phyloP scores from a whole-genome alignment of 2,797 vertebrate genomes.

The Acanthiza pusilla region DNA sequence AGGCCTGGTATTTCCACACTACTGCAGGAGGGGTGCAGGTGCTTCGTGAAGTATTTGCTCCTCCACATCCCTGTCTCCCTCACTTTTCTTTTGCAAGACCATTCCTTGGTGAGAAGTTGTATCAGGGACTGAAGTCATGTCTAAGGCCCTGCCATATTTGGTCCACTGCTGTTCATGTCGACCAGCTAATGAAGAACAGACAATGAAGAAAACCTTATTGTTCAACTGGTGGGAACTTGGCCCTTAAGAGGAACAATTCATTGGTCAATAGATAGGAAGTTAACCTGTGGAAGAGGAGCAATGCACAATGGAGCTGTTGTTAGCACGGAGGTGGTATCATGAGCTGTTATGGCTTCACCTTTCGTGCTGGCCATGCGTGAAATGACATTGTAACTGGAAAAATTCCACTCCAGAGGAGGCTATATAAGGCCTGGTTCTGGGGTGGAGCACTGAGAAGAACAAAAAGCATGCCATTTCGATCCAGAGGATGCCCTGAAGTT shows the following conservation, averaged over 20 bases:
- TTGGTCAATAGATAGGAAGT: too few species aligned
- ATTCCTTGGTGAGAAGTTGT: not conserved
- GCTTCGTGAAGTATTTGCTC: not conserved
- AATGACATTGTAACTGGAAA: not conserved
- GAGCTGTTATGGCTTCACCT: not conserved
- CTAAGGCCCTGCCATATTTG: too few species aligned
- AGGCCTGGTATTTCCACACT: not conserved
- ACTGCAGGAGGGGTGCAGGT: rapidly evolving
- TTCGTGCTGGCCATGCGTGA: rapidly evolving
- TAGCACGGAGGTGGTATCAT: too few species aligned
- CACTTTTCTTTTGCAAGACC: not conserved
- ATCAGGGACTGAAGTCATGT: too few species aligned
- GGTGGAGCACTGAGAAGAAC: not conserved
- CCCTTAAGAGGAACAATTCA: too few species aligned
- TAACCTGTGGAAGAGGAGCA: too few species aligned
- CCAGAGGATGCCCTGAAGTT: too few species aligned
- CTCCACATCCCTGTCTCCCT: not conserved
- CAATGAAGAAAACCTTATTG: too few species aligned
- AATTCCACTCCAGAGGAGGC: not conserved
- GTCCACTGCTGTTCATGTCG: too few species aligned
- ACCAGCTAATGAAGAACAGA: too few species aligned
- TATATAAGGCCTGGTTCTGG: not conserved
- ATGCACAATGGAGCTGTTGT: too few species aligned
- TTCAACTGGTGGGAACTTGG: too few species aligned
- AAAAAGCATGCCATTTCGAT: not conserved